A percentile compares a stretch with the other conserved stretches of the same genome.
Evolutionary conservation across 2,113 vertebrate species (phyloP).

Genomic region (Chionodraco myersi): DNA sequence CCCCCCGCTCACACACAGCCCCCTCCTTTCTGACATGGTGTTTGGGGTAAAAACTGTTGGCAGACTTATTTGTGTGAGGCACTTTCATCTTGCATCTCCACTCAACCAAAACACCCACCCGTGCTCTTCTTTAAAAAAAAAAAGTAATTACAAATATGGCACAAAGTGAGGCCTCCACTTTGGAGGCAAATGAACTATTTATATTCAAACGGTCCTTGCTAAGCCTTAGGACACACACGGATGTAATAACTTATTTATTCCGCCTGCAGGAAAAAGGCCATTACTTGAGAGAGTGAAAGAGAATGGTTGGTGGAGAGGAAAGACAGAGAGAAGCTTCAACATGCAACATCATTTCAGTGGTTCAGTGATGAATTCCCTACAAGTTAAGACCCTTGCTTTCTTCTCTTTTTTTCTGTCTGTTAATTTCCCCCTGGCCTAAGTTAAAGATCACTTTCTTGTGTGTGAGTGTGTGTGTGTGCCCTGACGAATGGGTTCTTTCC

Average conservation of each 20-base stretch:
- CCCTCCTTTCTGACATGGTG: constrained; percentile 22
- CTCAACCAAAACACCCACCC: constrained; percentile 63
- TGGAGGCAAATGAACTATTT: constrained; percentile 73
- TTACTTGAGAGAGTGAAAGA: constrained; percentile 43
- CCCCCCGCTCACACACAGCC: constrained; percentile 4
- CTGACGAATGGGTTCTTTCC: constrained; percentile 54
- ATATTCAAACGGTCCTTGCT: constrained; percentile 71
- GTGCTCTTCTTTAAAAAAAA: constrained; percentile 18
- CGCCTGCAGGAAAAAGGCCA: constrained; percentile 57
- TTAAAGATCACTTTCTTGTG: constrained; percentile 56
- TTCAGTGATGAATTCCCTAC: constrained; percentile 54
- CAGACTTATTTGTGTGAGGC: constrained; percentile 53
- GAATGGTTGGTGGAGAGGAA: constrained; percentile 18
- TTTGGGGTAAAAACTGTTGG: constrained; percentile 38
- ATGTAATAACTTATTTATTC: constrained; percentile 76
- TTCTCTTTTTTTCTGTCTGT: constrained; percentile 53
- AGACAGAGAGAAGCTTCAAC: constrained; percentile 38
- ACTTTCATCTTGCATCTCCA: constrained; percentile 64
- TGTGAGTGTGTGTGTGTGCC: constrained; percentile 22
- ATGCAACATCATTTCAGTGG: constrained; percentile 63
- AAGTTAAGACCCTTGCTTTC: constrained; percentile 59
- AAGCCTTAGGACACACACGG: constrained; percentile 70
- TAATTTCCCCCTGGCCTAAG: constrained; percentile 52
- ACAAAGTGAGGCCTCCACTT: constrained; percentile 42
- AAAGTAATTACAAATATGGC: constrained; percentile 66